phyloP scores from a whole-genome alignment of 2,888 invertebrate genomes.

The Tinea trinotella region DNA sequence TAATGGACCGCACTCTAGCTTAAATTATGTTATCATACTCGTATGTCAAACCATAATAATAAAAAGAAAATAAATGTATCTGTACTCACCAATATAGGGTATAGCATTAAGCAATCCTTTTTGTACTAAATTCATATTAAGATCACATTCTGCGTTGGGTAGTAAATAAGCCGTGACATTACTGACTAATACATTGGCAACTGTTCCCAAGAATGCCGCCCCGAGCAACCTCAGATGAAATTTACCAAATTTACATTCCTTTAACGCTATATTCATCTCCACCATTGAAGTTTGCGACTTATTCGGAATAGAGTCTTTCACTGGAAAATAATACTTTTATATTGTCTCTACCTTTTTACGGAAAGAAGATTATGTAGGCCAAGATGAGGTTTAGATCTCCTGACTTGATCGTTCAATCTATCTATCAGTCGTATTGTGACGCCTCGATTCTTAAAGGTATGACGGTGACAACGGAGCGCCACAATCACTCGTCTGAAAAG shows the following conservation, averaged over 20 bases:
- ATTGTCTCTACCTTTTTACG: too few species aligned
- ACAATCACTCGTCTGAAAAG: too few species aligned
- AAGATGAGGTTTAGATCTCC: too few species aligned
- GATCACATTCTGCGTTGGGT: slow-evolving; percentile 51
- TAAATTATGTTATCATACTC: too few species aligned
- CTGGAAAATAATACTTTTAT: slow-evolving; percentile 28
- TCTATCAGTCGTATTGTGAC: too few species aligned
- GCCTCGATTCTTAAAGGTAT: too few species aligned
- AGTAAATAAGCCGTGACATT: slow-evolving; percentile 41
- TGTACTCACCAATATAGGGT: slow-evolving; percentile 48
- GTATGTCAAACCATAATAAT: too few species aligned
- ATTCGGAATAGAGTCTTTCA: slow-evolving; percentile 26
- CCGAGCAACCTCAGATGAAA: slow-evolving; percentile 40
- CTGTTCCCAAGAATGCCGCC: slow-evolving; percentile 33
- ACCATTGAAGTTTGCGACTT: slow-evolving; percentile 39
- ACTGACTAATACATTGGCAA: slow-evolving; percentile 36
- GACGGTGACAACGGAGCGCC: too few species aligned
- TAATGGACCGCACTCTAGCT: too few species aligned
- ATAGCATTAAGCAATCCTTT: slow-evolving; percentile 49
- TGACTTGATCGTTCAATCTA: too few species aligned
- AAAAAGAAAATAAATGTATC: too few species aligned
- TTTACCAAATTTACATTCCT: slow-evolving; percentile 42
- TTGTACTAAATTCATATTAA: slow-evolving; percentile 43
- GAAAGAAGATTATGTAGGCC: too few species aligned
- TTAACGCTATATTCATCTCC: slow-evolving; percentile 42